Evolutionary conservation across 2,797 vertebrate species (phyloP).

Genomic region (Valencia hispanica): DNA sequence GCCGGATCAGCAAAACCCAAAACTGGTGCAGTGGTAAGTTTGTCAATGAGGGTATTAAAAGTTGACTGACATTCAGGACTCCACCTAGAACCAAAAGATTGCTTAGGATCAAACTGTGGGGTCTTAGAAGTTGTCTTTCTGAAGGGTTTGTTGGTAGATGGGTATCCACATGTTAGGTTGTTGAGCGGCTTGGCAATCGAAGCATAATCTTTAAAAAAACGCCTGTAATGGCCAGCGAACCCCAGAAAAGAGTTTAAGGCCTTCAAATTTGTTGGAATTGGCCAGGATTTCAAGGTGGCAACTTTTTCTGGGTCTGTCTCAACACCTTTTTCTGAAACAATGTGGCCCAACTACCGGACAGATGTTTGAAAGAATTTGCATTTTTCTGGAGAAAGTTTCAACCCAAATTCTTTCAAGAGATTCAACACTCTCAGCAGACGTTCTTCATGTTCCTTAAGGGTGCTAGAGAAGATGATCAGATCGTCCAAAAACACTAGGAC

Average conservation of each 20-base stretch:
- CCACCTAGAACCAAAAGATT: neutral
- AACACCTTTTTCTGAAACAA: neutral
- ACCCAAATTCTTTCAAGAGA: neutral
- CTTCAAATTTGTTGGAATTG: neutral
- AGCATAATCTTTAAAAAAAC: neutral
- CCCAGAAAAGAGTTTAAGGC: no score
- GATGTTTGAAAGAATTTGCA: no score
- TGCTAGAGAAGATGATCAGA: neutral
- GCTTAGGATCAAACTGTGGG: neutral
- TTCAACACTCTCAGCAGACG: neutral
- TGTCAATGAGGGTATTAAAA: no score
- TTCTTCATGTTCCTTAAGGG: neutral
- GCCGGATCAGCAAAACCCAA: no score
- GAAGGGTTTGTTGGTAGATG: neutral
- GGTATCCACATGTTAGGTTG: neutral
- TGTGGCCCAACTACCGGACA: no score
- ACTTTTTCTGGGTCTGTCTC: neutral
- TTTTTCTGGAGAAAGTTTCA: no score
- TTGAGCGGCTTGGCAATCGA: neutral
- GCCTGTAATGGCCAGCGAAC: neutral
- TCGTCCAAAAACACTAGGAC: neutral
- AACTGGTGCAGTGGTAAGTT: no score
- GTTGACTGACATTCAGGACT: no score
- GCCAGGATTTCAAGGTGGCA: neutral
- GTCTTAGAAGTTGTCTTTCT: neutral